A percentile compares a stretch with the other conserved stretches of the same genome.
Conservation (phyloP, 1,140 invertebrate species). For the Hypsibius dujardini region DNA sequence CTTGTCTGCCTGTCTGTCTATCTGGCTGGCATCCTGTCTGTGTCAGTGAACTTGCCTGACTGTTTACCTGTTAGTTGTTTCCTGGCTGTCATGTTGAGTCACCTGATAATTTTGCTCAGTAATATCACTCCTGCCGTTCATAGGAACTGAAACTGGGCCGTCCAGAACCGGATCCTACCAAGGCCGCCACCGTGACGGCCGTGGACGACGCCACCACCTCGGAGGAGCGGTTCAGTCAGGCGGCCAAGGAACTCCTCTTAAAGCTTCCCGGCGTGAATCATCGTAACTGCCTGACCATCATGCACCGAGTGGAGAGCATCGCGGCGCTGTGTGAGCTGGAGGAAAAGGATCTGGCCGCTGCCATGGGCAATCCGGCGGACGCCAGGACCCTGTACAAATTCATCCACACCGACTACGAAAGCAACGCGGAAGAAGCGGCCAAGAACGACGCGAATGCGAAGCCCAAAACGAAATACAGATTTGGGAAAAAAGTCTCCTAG, state of each 20-base stretch:
- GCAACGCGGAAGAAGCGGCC: not conserved
- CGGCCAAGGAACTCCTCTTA: conserved; percentile 57
- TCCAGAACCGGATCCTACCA: conserved; percentile 25
- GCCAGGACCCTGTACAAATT: conserved; percentile 34
- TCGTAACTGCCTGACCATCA: conserved; percentile 58
- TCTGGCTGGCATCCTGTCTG: too few species aligned
- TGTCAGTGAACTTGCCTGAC: too few species aligned
- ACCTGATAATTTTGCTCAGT: too few species aligned
- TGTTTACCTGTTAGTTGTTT: too few species aligned
- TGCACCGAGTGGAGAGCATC: conserved; percentile 48
- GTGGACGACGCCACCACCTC: conserved; percentile 23
- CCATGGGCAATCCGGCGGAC: conserved; percentile 42
- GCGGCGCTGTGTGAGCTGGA: conserved; percentile 42
- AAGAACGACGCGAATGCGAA: not conserved
- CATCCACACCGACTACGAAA: conserved; percentile 30
- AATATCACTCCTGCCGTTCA: too few species aligned
- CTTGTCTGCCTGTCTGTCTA: too few species aligned
- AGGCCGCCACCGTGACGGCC: conserved; percentile 23
- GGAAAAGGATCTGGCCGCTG: conserved; percentile 41
- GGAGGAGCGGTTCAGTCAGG: conserved; percentile 52
- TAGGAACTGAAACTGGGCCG: conserved; percentile 35
- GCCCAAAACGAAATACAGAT: conserved; percentile 10
- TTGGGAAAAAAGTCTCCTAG: not conserved
- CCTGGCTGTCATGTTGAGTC: too few species aligned
- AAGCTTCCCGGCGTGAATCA: conserved; percentile 74